Percentiles rank a stretch among this genome's conserved stretches.
These are phyloP conservation scores for Aegithalos caudatus DNA, from an alignment of 2,113 vertebrate species.

Conservation along the genomic window DNA sequence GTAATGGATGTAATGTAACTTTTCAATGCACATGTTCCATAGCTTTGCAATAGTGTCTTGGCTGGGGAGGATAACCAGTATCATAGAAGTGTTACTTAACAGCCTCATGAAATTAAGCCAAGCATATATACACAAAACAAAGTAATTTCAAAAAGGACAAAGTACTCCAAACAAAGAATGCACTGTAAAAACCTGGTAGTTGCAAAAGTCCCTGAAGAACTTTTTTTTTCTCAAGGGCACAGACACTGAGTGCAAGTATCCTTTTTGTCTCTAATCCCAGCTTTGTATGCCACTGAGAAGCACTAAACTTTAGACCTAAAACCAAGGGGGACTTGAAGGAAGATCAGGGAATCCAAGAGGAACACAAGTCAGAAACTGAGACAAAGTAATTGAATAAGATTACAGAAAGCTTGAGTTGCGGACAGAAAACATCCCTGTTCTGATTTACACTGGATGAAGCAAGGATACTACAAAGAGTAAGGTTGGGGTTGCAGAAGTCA, in stretches of 20 bases:
- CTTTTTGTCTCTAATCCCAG: neutral
- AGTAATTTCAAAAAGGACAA: neutral
- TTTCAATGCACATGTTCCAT: neutral
- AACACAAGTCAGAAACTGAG: neutral
- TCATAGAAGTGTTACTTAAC: neutral
- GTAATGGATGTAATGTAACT: too few relatives aligned
- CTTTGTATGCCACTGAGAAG: neutral
- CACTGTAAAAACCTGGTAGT: neutral
- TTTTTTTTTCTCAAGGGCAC: neutral
- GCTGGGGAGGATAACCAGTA: neutral
- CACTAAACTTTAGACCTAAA: neutral
- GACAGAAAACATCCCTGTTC: neutral
- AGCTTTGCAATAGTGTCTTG: neutral
- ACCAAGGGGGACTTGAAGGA: neutral
- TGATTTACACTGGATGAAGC: neutral
- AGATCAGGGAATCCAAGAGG: neutral
- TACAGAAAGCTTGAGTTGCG: neutral
- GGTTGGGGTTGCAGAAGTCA: neutral
- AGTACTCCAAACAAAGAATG: neutral
- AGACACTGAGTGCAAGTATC: neutral
- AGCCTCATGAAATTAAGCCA: neutral
- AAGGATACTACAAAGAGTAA: neutral
- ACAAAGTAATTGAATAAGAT: neutral
- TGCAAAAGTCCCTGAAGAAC: neutral
- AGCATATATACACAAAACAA: neutral